Evolutionary conservation across 2,888 invertebrate species (phyloP), one percentile per base, ranked within the genome.

Genomic region (Acronicta alni): DNA sequence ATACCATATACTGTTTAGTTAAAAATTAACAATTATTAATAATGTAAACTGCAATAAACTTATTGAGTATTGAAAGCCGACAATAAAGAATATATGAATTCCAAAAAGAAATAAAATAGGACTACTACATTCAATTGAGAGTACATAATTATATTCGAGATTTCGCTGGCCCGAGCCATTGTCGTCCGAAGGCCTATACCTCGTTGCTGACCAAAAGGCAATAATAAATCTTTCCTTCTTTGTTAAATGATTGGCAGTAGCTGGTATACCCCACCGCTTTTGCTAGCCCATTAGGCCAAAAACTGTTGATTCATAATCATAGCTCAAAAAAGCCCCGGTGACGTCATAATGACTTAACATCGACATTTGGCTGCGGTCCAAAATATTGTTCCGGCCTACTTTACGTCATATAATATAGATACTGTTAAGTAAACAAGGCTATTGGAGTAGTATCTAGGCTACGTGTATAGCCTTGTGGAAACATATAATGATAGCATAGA

Each of bases 271-370:
- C 32, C 1, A 44, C 15, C n/a, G 9, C 6, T 39, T 46, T 37
- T 23, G 46, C 47, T 39, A 51, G 48, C 0, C 38, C 64, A 64
- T 69, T 69, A 68, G 2, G 18, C n/a, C n/a, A n/a, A 26, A 52
- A 51, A 43, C 20, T 5, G 61, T 42, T 61, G 61, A 67, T 37
- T 72, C 72, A 72, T 48, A 58, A 46, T 30, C 48, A 26, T 43
- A 35, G 48, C 51, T 49, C 20, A 37, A 55, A 56, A 69, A 69
- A 52, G 52, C 32, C 4, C 46, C 30, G 41, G 42, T 70, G 70
- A 73, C 73, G 73, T 73, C 64, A 73, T 42, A 30, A 6, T 57
- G 39, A 53, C 47, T 49, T 57, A 45, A 53, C 67, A 18, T 49
- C 38, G 42, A 49, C 57, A 54, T 63, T 67, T 63, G 72, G 68